phyloP scores from a whole-genome alignment of 2,113 vertebrate genomes.

The Crotalus horridus region DNA sequence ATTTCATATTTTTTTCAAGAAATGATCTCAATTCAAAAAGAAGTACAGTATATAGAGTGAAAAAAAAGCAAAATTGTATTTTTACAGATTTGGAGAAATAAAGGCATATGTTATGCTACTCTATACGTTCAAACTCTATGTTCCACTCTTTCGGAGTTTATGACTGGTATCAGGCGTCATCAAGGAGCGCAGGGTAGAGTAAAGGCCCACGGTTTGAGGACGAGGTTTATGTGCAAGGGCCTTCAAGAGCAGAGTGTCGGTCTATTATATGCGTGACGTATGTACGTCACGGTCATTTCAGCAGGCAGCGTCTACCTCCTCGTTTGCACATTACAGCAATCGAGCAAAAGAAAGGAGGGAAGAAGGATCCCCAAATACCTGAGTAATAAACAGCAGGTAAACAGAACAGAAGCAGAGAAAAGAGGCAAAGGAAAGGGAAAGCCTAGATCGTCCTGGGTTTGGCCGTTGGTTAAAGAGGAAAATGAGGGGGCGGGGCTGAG shows the following conservation, averaged over 20 bases:
- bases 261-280: neutral
- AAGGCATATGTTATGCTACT: neutral
- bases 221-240: neutral
- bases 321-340: neutral
- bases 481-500: constrained; percentile 23
- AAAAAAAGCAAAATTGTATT: neutral
- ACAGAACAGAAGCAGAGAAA: neutral
- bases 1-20: neutral
- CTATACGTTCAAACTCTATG: neutral
- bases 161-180: neutral
- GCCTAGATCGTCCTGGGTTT: neutral
- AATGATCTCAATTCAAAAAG: neutral
- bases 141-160: neutral
- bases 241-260: neutral
- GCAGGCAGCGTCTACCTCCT: neutral
- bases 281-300: neutral
- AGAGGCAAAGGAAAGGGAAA: neutral
- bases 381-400: neutral
- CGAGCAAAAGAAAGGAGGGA: neutral
- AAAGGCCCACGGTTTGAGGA: neutral
- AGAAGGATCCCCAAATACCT: neutral
- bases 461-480: neutral
- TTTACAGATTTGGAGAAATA: neutral
- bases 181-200: neutral
- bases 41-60: no score